Evolutionary conservation across 2,797 vertebrate species (phyloP).

Genomic region (Tapera naevia): DNA sequence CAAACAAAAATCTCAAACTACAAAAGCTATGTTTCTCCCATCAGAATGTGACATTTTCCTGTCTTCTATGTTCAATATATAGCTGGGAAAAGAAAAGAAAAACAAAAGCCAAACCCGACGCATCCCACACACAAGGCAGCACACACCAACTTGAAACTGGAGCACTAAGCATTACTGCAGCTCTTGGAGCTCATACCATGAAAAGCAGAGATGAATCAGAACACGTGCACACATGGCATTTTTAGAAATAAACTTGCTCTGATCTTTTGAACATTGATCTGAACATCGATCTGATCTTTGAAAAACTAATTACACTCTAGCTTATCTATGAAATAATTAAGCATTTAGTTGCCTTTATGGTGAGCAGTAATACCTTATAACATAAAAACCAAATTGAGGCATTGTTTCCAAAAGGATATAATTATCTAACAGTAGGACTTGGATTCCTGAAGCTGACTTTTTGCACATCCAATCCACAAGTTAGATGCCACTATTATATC

Average conservation of each 20-base stretch:
- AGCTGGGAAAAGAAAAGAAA: background rate
- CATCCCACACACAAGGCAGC: background rate
- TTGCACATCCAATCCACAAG: background rate
- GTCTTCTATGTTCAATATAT: background rate
- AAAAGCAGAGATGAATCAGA: background rate
- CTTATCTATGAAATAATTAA: background rate
- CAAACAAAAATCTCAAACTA: background rate
- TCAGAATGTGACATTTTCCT: background rate
- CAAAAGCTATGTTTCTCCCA: background rate
- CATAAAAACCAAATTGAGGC: background rate
- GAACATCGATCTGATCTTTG: background rate
- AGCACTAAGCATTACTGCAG: background rate
- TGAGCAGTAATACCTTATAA: background rate
- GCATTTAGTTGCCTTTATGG: background rate
- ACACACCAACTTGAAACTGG: background rate
- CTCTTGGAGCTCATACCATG: background rate
- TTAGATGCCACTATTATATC: background rate
- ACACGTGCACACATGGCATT: background rate
- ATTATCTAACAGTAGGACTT: background rate
- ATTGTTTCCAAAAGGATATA: background rate
- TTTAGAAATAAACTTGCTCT: background rate
- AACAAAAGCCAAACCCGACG: background rate
- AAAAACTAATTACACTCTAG: background rate
- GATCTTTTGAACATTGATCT: too few relatives aligned
- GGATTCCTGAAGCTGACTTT: background rate